Evolutionary conservation across 2,888 invertebrate genomes (phyloP).

Genomic region (Hyposoter didymator): DNA sequence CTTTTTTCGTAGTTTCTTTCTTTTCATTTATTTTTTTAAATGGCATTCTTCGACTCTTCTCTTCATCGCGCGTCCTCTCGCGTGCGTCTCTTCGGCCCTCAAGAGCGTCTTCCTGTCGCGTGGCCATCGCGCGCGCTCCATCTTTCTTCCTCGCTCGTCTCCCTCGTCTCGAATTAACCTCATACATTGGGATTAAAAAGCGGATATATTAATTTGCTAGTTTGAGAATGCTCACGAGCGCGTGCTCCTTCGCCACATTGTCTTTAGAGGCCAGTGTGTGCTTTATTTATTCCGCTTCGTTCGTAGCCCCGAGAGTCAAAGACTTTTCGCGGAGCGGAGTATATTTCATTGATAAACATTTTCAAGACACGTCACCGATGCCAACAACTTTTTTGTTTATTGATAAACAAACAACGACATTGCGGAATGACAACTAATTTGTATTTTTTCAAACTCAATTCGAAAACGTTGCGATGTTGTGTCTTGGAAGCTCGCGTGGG

Average conservation of each 20-base stretch:
- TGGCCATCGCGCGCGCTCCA: constrained; percentile 79
- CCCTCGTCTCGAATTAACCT: constrained; percentile 81
- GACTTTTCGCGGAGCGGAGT: not conserved
- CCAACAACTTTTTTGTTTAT: not conserved
- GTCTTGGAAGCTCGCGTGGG: not conserved
- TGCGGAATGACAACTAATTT: not conserved
- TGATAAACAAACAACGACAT: not conserved
- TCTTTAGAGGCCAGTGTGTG: constrained; percentile 12
- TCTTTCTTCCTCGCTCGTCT: constrained; percentile 81
- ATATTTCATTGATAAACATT: not conserved
- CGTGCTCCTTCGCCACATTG: constrained; percentile 55
- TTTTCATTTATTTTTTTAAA: not conserved
- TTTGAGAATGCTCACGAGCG: constrained; percentile 61
- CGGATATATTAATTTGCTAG: constrained; percentile 83
- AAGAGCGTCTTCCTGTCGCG: constrained; percentile 83
- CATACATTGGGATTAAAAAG: constrained; percentile 84
- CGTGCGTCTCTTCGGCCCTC: constrained; percentile 49
- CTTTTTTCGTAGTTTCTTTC: not conserved
- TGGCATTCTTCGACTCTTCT: constrained; percentile 34
- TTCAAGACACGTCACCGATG: not conserved
- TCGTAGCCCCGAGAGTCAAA: not conserved
- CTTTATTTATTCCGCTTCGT: not conserved
- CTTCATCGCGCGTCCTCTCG: constrained; percentile 11
- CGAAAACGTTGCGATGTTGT: not conserved
- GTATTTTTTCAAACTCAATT: not conserved